Evolutionary conservation across 1,140 invertebrate species (phyloP).

Genomic region (Leptestheria dahalacensis): DNA sequence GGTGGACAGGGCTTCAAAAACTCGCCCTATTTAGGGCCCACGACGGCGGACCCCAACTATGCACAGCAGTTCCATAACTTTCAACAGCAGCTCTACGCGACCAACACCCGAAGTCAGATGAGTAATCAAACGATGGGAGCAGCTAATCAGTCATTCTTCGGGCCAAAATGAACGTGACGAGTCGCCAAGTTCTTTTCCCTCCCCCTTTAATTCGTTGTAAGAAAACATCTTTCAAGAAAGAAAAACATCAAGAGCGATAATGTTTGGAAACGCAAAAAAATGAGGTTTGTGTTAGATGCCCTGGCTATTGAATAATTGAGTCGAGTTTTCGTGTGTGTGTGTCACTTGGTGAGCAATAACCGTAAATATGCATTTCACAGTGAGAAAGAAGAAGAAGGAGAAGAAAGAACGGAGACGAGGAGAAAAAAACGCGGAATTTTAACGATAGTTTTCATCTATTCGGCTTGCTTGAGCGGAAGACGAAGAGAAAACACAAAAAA

Average conservation of each 20-base stretch:
- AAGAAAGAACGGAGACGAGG: too few relatives aligned
- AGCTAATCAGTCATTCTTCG: conserved; percentile 17
- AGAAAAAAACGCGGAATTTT: too few relatives aligned
- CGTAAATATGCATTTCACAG: neutral
- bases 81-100: conserved; percentile 85
- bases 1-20: conserved; percentile 46
- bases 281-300: too few relatives aligned
- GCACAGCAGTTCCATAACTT: conserved; percentile 90
- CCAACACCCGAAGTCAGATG: conserved; percentile 48
- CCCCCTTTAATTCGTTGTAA: too few relatives aligned
- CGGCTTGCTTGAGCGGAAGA: too few relatives aligned
- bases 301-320: too few relatives aligned
- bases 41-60: conserved; percentile 75
- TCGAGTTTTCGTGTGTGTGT: neutral
- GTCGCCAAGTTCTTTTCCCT: too few relatives aligned
- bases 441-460: too few relatives aligned
- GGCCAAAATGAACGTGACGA: conserved; percentile 12
- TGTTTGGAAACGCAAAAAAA: too few relatives aligned
- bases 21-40: conserved; percentile 62
- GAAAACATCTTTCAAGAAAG: neutral
- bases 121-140: conserved; percentile 16
- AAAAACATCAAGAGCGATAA: neutral
- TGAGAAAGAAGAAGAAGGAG: too few relatives aligned
- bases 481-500: too few relatives aligned
- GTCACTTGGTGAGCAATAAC: neutral